A percentile compares a stretch with the other conserved stretches of the same genome.
These are phyloP conservation scores for Eupeodes luniger DNA, from an alignment of 2,888 invertebrate genomes.

Conservation along the genomic window DNA sequence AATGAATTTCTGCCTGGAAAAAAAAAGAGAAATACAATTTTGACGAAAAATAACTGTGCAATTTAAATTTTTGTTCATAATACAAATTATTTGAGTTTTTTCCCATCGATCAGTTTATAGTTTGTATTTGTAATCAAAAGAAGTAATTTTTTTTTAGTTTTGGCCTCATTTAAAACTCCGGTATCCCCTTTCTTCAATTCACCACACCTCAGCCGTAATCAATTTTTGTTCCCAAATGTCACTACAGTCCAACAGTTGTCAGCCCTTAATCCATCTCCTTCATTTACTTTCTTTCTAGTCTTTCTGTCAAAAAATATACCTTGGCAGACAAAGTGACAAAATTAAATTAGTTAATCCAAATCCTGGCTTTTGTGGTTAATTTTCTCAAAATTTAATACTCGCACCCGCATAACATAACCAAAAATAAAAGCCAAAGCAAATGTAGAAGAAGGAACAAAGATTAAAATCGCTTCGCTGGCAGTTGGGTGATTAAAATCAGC, in stretches of 20 bases:
- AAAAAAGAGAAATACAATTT: too few species aligned
- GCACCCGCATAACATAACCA: not conserved
- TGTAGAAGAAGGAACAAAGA: not conserved
- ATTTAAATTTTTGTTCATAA: too few species aligned
- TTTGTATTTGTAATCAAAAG: too few species aligned
- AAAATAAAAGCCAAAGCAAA: not conserved
- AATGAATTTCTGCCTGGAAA: too few species aligned
- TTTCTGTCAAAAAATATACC: slow-evolving; percentile 2
- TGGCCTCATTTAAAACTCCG: too few species aligned
- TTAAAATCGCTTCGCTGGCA: not conserved
- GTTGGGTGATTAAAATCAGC: slow-evolving; percentile 6
- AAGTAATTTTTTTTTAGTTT: too few species aligned
- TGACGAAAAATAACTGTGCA: too few species aligned
- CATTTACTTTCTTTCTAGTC: not conserved
- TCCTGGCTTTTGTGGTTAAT: slow-evolving; percentile 40
- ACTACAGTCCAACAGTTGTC: slow-evolving; percentile 43
- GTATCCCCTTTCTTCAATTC: not conserved
- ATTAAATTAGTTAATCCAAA: not conserved
- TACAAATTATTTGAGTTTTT: too few species aligned
- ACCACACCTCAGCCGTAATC: not conserved
- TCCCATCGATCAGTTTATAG: too few species aligned
- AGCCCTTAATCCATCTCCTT: slow-evolving; percentile 22
- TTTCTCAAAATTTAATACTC: slow-evolving; percentile 29
- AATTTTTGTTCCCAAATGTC: not conserved
- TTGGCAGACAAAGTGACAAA: not conserved